Evolutionary conservation across 2,113 vertebrate species (phyloP).

Genomic region (Arizona elegans): DNA sequence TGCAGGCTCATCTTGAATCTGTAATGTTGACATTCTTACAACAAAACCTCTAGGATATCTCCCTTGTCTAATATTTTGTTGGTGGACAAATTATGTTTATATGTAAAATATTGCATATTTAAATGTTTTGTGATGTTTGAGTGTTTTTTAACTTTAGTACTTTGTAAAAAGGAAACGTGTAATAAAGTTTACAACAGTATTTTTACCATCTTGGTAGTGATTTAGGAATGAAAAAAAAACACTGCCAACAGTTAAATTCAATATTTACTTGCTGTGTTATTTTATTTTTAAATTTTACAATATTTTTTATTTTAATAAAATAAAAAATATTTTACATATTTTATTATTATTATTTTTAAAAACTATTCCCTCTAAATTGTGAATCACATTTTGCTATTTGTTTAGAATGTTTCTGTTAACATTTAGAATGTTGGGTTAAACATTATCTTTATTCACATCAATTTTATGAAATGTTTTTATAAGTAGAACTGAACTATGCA

Average conservation of each 20-base stretch:
- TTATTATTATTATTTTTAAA: not conserved
- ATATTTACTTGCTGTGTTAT: not conserved
- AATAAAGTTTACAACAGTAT: conserved; percentile 47
- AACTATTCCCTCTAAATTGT: not conserved
- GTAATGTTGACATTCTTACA: not conserved
- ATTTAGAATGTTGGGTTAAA: not conserved
- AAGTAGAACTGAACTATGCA: not conserved
- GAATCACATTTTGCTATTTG: not conserved
- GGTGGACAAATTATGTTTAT: not conserved
- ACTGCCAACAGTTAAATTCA: not conserved
- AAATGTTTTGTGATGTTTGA: conserved; percentile 6
- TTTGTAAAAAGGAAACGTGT: conserved; percentile 26
- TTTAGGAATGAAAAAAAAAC: not conserved
- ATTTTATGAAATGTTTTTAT: not conserved
- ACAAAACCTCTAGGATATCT: not conserved
- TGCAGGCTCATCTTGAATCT: not conserved
- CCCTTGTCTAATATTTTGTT: not conserved
- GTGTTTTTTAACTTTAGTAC: conserved; percentile 19
- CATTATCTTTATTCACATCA: not conserved
- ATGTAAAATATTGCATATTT: conserved; percentile 45
- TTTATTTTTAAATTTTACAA: not conserved
- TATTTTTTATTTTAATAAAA: not conserved
- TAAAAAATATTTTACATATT: not conserved
- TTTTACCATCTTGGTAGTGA: not conserved
- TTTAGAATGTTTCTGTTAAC: not conserved